These are phyloP conservation scores for Coracopsis vasa DNA, from an alignment of 2,113 vertebrate species.

Conservation along the genomic window DNA sequence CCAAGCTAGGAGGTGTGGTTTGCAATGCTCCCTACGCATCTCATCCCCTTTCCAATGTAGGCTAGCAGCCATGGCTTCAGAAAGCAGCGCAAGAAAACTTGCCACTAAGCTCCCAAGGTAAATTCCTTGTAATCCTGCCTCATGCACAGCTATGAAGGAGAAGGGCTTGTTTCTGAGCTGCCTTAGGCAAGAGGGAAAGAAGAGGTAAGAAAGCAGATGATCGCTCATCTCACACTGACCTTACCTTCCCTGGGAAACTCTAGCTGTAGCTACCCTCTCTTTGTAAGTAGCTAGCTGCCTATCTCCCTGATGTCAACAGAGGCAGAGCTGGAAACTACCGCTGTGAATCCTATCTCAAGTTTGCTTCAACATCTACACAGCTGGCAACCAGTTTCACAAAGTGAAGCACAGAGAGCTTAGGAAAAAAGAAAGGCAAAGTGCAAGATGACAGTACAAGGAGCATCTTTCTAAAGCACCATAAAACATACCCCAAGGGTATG, in stretches of 20 bases:
- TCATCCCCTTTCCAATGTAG: not conserved
- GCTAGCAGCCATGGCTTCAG: not conserved
- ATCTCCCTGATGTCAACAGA: not conserved
- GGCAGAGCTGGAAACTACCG: not conserved
- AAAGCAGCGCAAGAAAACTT: not conserved
- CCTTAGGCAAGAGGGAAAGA: not conserved
- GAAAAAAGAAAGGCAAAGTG: not conserved
- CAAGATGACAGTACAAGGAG: not conserved
- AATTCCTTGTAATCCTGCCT: not conserved
- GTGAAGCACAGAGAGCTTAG: not conserved
- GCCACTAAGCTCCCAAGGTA: not conserved
- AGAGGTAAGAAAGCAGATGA: not conserved
- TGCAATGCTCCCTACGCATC: not conserved
- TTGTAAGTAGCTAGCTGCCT: not conserved
- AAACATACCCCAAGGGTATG: not conserved
- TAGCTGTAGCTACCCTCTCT: not conserved
- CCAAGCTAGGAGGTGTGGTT: constrained; percentile 42
- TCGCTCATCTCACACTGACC: not conserved
- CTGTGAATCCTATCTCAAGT: not conserved
- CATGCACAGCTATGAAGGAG: not conserved
- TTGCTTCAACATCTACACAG: not conserved
- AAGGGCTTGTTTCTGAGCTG: not conserved
- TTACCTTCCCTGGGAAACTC: not conserved
- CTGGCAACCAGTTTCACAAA: not conserved
- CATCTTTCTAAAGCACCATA: not conserved